Conservation (phyloP, 2,113 vertebrate species). For the Synchiropus splendidus region DNA sequence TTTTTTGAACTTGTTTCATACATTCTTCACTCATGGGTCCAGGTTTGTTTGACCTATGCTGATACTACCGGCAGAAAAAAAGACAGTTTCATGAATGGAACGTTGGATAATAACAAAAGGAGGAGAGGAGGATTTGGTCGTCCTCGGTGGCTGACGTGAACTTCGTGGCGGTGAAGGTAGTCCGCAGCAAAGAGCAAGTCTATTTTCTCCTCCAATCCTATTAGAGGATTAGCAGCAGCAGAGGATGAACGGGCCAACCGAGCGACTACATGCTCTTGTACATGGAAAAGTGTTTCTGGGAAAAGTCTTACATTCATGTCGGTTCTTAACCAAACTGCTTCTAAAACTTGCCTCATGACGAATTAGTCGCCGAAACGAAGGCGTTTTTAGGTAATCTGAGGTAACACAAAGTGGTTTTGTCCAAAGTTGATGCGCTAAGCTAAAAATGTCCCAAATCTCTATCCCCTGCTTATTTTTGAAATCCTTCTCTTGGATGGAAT, state of each 20-base stretch:
- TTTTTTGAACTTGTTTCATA: too few relatives aligned
- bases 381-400: constrained; percentile 9
- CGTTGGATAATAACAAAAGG: background rate
- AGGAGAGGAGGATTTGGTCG: background rate
- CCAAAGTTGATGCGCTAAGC: constrained; percentile 24
- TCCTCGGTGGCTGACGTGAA: constrained; percentile 2
- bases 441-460: constrained; percentile 34
- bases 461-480: constrained; percentile 24
- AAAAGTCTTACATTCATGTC: too few relatives aligned
- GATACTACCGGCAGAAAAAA: background rate
- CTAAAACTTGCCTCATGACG: constrained; percentile 2
- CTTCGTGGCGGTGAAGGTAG: constrained; percentile 38
- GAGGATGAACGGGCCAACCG: constrained; percentile 38
- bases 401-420: constrained; percentile 24
- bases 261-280: constrained; percentile 8
- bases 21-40: too few relatives aligned
- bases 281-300: constrained; percentile 3
- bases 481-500: constrained; percentile 5
- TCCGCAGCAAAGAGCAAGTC: constrained; percentile 43
- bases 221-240: constrained; percentile 65
- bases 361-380: background rate
- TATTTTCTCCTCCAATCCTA: constrained; percentile 65
- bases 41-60: background rate
- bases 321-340: too few relatives aligned
- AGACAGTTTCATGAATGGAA: background rate